Percentiles rank a stretch among this genome's conserved stretches.
These are phyloP conservation scores for Oxystoma pomonae DNA, from an alignment of 2,888 invertebrate genomes.

Conservation along the genomic window DNA sequence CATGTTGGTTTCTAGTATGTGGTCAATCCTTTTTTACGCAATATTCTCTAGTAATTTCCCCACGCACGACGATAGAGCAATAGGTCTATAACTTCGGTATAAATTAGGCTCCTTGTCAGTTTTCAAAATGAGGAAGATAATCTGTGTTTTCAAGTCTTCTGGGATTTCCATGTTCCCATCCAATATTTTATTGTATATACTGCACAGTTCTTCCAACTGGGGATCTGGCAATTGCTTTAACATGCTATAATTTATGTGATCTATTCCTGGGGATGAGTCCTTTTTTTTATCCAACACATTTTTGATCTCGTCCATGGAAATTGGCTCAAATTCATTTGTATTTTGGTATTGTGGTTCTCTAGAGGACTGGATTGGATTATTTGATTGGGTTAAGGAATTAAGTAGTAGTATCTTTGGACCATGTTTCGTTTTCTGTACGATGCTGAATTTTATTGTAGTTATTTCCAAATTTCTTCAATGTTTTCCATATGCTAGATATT, in stretches of 20 bases:
- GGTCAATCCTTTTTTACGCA: conserved; percentile 10
- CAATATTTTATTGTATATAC: conserved; percentile 4
- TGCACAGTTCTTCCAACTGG: not conserved
- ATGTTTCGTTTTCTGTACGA: too few species aligned
- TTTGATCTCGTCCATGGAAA: not conserved
- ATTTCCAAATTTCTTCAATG: not conserved
- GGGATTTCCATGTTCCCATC: not conserved
- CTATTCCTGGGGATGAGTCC: too few species aligned
- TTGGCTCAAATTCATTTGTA: not conserved
- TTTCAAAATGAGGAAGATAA: conserved; percentile 9
- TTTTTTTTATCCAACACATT: not conserved
- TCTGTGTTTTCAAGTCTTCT: not conserved
- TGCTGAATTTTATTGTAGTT: too few species aligned
- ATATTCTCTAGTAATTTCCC: conserved; percentile 10
- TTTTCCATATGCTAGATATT: not conserved
- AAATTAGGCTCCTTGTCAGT: conserved; percentile 2
- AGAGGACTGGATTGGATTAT: too few species aligned
- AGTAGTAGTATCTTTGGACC: too few species aligned
- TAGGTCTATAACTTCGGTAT: conserved; percentile 9
- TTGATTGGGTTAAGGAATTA: too few species aligned
- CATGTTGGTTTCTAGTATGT: conserved; percentile 5
- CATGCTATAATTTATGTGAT: too few species aligned
- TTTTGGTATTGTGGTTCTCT: not conserved
- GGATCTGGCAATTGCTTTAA: too few species aligned
- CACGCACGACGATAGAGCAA: conserved; percentile 9